Evolutionary conservation across 2,888 invertebrate genomes (phyloP).

Genomic region (Masnerella sp.): DNA sequence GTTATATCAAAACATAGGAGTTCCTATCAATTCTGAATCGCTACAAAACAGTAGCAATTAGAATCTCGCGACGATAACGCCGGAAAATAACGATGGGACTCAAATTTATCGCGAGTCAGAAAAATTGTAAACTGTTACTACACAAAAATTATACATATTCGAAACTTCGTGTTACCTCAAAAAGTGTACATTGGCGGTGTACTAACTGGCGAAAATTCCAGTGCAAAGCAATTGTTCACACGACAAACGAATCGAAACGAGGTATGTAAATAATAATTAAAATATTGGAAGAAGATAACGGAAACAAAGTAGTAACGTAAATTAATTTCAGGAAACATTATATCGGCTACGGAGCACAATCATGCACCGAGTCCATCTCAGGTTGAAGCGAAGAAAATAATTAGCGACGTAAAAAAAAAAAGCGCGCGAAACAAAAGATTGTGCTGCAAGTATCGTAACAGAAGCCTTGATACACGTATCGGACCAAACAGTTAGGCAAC

Average conservation of each 20-base stretch:
- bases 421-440: not conserved
- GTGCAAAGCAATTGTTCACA: not conserved
- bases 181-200: slow-evolving; percentile 1
- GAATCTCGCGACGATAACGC: not conserved
- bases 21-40: not conserved
- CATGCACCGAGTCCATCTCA: not conserved
- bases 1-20: not conserved
- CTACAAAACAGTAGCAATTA: not conserved
- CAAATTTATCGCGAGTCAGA: not conserved
- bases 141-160: not conserved
- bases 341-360: not conserved
- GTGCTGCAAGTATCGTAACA: not conserved
- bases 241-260: not conserved
- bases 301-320: too few relatives aligned
- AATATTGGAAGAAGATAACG: too few relatives aligned
- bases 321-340: not conserved
- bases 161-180: not conserved
- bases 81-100: not conserved
- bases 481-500: not conserved
- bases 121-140: not conserved
- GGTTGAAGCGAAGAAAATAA: not conserved
- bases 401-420: not conserved
- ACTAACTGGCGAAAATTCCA: not conserved
- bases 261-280: not conserved
- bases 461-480: not conserved